Base-by-base conservation (phyloP, 2,888 invertebrate genomes). In the Pristionchus maxplancki region DNA sequence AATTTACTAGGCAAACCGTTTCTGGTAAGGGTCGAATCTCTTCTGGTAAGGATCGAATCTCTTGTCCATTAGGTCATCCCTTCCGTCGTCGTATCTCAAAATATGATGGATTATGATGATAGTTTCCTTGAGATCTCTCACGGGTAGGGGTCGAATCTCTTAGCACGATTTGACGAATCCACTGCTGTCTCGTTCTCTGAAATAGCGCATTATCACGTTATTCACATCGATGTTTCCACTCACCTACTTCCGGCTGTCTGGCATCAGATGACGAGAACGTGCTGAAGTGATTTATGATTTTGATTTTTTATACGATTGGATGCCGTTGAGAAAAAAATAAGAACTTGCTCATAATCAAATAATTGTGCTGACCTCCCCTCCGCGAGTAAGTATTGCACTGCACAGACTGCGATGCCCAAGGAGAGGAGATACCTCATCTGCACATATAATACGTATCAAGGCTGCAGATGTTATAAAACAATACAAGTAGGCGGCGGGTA, bases 1-100 rank as follows among this genome's bases (percentile, higher is more conserved):
- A n/a, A n/a, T 31, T 9, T 78, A 44, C 28, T 9, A 6, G 6
- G 44, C 82, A 8, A 83, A 83, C 34, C 89, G 74, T 44, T 90
- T 90, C 71, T 64, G 40, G 28, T 50, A 86, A n/a, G 89, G 89
- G 31, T 89, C 89, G 50, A 89, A 89, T 13, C 87, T 53, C 37
- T 89, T 87, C 34, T 48, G 13, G 34, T 40, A 53, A 9, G 71
- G 85, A 28, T 88, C 88, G 53, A 89, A 89, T 58, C 86, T 48
- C 40, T 83, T 83, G 34, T 83, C 82, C 6, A 53, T 1, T 17
- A 20, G 6, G 4, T 53, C 82, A 6, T 74, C 74, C 40, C 74
- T 24, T 20, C 81, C 81, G n/a, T 48, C 81, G 48, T 74, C 71
- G 9, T 74, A 74, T 74, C 71, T 74, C 20, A 37, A 40, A 15